Percentiles rank a stretch among this genome's conserved stretches.
Evolutionary conservation across 2,113 vertebrate species (phyloP).

Genomic region (Xyliphius kryptos): DNA sequence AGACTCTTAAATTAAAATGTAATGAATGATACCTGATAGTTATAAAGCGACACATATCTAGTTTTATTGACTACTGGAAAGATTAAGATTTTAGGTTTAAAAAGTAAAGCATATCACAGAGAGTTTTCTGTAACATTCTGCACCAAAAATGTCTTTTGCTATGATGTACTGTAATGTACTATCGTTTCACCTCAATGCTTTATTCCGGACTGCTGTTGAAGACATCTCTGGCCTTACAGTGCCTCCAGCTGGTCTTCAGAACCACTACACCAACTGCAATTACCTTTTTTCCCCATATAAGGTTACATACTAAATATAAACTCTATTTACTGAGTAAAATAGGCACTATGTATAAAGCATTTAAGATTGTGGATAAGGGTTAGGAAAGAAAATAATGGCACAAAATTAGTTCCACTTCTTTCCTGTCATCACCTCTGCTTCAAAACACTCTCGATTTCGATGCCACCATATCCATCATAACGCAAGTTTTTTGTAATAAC

Average conservation of each 20-base stretch:
- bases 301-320: slow-evolving; percentile 80
- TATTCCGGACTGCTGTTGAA: slow-evolving; percentile 35
- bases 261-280: slow-evolving; percentile 58
- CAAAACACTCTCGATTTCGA: slow-evolving; percentile 52
- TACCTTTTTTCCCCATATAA: slow-evolving; percentile 77
- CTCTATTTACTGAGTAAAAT: slow-evolving; percentile 82
- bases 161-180: too few species aligned
- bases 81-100: too few species aligned
- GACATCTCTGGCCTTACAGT: slow-evolving; percentile 73
- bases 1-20: too few species aligned
- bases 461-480: slow-evolving; percentile 67
- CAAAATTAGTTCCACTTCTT: slow-evolving; percentile 11
- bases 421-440: slow-evolving; percentile 35
- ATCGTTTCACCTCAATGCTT: slow-evolving; percentile 24
- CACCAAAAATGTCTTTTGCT: too few species aligned
- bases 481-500: slow-evolving; percentile 85
- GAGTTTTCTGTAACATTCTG: too few species aligned
- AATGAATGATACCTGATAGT: too few species aligned
- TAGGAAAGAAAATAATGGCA: background rate
- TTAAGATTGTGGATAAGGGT: slow-evolving; percentile 8
- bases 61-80: too few species aligned
- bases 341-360: slow-evolving; percentile 70
- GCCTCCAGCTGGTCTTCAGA: slow-evolving; percentile 76
- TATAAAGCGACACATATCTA: too few species aligned
- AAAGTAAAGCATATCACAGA: too few species aligned